phyloP scores from a whole-genome alignment of 1,140 invertebrate species.

The Gerris buenoi region DNA sequence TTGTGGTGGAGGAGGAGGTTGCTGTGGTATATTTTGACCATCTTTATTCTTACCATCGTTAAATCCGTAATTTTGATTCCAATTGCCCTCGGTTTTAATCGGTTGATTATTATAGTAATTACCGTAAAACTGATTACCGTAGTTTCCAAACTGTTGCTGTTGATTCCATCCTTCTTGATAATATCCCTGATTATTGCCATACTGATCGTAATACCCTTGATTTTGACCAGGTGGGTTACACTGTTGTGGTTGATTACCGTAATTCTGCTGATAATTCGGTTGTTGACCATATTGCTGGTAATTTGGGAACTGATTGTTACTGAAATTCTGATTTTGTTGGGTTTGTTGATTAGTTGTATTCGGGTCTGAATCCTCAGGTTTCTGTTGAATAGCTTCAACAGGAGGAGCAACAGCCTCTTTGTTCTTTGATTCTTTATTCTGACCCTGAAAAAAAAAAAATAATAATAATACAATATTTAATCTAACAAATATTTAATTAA shows the following conservation, averaged over 20 bases:
- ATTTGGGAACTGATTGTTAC: neutral
- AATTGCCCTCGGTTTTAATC: neutral
- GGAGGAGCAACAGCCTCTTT: neutral
- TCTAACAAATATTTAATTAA: too few relatives aligned
- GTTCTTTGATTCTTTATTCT: too few relatives aligned
- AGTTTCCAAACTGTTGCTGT: neutral
- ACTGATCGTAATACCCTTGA: neutral
- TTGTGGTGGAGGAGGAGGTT: neutral
- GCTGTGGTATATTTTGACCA: neutral
- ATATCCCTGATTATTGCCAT: neutral
- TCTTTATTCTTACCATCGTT: neutral
- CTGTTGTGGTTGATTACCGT: neutral
- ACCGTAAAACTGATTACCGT: neutral
- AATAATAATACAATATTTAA: too few relatives aligned
- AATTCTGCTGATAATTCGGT: neutral
- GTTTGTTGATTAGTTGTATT: neutral
- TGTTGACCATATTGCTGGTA: neutral
- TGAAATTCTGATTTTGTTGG: neutral
- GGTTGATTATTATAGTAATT: conserved; percentile 9
- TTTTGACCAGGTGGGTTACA: neutral
- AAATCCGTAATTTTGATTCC: neutral
- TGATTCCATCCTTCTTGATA: neutral
- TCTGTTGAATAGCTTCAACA: neutral
- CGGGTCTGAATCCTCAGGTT: neutral
- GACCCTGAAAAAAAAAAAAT: conserved; percentile 1